Conservation (phyloP, 2,113 vertebrate genomes). For the Equus quagga region DNA sequence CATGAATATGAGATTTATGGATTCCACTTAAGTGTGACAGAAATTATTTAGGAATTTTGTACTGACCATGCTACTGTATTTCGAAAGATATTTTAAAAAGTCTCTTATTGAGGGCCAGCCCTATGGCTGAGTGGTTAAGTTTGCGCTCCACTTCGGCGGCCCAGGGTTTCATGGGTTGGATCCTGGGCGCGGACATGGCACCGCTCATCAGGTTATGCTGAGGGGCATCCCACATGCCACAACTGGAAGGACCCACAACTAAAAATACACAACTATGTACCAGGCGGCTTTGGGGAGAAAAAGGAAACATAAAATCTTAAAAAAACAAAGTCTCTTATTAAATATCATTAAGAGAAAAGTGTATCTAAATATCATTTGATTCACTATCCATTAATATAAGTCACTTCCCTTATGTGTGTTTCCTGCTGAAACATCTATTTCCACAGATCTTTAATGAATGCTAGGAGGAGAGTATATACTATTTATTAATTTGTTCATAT, state of each 20-base stretch:
- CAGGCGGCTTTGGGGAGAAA: too few species aligned
- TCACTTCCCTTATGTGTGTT: slow-evolving; percentile 24
- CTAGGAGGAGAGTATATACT: slow-evolving; percentile 22
- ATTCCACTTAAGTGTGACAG: neutral
- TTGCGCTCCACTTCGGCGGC: too few species aligned
- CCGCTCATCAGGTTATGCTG: too few species aligned
- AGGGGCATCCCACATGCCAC: too few species aligned
- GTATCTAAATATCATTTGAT: neutral
- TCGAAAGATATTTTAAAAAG: neutral
- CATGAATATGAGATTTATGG: slow-evolving; percentile 18
- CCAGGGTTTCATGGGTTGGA: too few species aligned
- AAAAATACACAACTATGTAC: too few species aligned
- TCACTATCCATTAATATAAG: slow-evolving; percentile 6
- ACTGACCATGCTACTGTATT: neutral
- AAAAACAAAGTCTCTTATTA: neutral
- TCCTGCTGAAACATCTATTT: slow-evolving; percentile 54
- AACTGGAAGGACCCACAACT: too few species aligned
- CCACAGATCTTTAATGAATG: slow-evolving; percentile 23
- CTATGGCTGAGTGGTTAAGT: too few species aligned
- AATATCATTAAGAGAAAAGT: slow-evolving; percentile 45
- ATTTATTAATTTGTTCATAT: slow-evolving; percentile 37
- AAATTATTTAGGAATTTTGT: slow-evolving; percentile 50
- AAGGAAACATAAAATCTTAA: too few species aligned
- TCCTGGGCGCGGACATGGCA: too few species aligned
- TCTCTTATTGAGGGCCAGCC: neutral